phyloP scores from a whole-genome alignment of 2,888 invertebrate species.

The Augochlorella aurata region DNA sequence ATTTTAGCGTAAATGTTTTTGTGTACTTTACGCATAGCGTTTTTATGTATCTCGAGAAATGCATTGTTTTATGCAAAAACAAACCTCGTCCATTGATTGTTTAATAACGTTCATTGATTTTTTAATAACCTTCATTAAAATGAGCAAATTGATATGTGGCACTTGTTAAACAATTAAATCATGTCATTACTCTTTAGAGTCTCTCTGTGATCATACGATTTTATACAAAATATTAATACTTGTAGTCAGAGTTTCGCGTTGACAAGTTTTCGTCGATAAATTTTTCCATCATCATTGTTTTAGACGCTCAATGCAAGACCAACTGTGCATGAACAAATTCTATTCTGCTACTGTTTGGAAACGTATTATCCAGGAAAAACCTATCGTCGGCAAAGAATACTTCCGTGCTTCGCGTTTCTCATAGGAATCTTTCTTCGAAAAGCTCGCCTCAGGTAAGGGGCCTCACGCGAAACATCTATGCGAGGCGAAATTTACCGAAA shows the following conservation, averaged over 20 bases:
- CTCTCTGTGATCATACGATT: no score
- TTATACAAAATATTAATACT: no score
- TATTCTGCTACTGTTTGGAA: neutral
- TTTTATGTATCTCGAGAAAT: neutral
- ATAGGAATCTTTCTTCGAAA: neutral
- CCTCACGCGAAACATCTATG: neutral
- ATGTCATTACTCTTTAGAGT: neutral
- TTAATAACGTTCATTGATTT: neutral
- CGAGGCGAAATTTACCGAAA: conserved; percentile 38
- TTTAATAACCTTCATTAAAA: no score
- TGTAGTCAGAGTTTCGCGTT: no score
- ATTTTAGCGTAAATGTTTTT: neutral
- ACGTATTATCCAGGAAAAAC: neutral
- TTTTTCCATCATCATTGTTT: no score
- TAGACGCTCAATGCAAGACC: neutral
- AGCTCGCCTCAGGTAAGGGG: neutral
- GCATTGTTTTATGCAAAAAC: neutral
- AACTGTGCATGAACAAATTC: neutral
- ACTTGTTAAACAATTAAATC: neutral
- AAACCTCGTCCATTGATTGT: neutral
- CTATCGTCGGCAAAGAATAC: neutral
- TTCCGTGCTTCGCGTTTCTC: neutral
- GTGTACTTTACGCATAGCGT: neutral
- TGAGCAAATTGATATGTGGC: neutral
- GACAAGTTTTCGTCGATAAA: no score